Evolutionary conservation across 2,113 vertebrate species (phyloP), one percentile per base, ranked within the genome.

Genomic region (Otis tarda): DNA sequence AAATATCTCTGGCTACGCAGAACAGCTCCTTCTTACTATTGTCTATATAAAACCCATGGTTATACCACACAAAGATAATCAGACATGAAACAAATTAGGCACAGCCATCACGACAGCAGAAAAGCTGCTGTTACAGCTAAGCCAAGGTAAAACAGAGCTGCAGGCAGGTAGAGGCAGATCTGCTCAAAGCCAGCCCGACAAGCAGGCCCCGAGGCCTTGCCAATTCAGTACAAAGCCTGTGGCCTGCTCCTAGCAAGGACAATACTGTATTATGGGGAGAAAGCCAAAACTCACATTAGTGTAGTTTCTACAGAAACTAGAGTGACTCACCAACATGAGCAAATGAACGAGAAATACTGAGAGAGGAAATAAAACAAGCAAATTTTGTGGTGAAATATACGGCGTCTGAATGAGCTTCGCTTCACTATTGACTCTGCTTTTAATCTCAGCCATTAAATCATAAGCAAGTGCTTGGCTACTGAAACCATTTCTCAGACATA

Each of bases 181-280:
- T 41, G 30, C 7, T 17, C 8, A 3, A 41, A 41, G 65, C 41
- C 47, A 27, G n/a, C 33, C 25, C 23, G 50, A 35, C 33, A 7
- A 47, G 41, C n/a, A 9, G 60, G 37, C 15, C 25, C 28, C 4
- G 2, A 67, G 53, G 45, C 45, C 9, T 35, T 35, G 37, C 73
- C 17, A 52, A 28, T 25, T 52, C 37, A 10, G 30, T 30, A 7
- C 53, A 20, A n/a, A 30, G 21, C 53, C 60, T 4, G 8, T 3
- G 5, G 31, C 13, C 21, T 10, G 43, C 30, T n/a, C 3, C 35
- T 5, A 31, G 55, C 11, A 14, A 33, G 59, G 22, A 31, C 0
- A 0, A 14, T 14, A 14, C 8, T 9, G 12, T 18, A 4, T 22
- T 7, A 28, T 53, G 27, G 22, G 14, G 12, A 59, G 15, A 41